These are phyloP conservation scores for Phaedon cochleariae DNA, from an alignment of 2,888 invertebrate species.

Conservation along the genomic window DNA sequence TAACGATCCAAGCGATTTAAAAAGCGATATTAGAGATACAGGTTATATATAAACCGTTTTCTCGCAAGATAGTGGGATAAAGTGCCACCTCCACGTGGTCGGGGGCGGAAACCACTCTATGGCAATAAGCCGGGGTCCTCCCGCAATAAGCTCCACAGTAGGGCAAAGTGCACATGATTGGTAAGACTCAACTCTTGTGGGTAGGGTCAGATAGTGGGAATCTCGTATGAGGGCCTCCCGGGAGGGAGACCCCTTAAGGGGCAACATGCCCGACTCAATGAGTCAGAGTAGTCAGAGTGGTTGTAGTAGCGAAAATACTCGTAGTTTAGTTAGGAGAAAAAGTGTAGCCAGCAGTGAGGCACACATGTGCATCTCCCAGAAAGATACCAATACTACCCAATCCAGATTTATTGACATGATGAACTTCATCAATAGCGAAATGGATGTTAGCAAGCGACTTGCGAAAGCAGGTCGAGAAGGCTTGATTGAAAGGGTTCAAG, in stretches of 20 bases:
- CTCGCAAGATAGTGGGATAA: background rate
- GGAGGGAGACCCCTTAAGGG: background rate
- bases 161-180: background rate
- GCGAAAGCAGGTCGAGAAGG: background rate
- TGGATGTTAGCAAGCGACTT: background rate
- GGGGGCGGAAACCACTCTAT: slow-evolving; percentile 4
- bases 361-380: background rate
- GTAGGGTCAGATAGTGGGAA: background rate
- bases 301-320: too few relatives aligned
- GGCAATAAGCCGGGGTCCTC: slow-evolving; percentile 7
- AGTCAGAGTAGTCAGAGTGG: too few relatives aligned
- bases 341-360: background rate
- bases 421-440: background rate
- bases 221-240: background rate
- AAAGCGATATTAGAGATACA: too few relatives aligned
- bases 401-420: background rate
- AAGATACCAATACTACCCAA: background rate
- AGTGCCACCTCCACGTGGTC: slow-evolving; percentile 11
- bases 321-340: too few relatives aligned
- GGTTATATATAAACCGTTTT: too few relatives aligned
- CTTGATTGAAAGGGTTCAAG: background rate
- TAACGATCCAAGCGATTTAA: too few relatives aligned
- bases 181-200: background rate
- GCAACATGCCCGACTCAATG: background rate
- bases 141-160: slow-evolving; percentile 5